Percentiles rank a stretch among this genome's conserved stretches.
Evolutionary conservation across 2,113 vertebrate species (phyloP).

Genomic region (Gallinago media): DNA sequence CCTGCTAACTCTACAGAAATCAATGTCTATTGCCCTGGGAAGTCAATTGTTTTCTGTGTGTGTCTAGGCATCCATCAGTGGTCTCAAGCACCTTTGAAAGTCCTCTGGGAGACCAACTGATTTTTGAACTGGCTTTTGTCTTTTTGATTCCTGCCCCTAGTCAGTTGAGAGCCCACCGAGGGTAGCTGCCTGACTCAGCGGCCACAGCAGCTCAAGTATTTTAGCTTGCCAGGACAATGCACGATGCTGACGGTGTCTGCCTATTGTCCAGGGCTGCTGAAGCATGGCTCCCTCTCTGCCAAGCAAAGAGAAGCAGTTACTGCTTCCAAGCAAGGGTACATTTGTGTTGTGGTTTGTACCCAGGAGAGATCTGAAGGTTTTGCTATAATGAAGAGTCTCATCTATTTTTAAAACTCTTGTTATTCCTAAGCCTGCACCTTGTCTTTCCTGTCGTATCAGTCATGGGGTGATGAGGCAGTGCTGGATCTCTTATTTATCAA

Average conservation of each 20-base stretch:
- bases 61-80: not conserved
- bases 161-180: not conserved
- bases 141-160: not conserved
- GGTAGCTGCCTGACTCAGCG: not conserved
- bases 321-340: not conserved
- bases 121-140: not conserved
- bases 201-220: accelerated
- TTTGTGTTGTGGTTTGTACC: not conserved
- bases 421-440: not conserved
- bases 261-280: not conserved
- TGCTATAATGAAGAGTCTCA: not conserved
- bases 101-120: not conserved
- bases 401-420: not conserved
- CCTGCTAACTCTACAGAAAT: not conserved
- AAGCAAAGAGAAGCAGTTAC: not conserved
- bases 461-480: not conserved
- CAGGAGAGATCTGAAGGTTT: accelerated
- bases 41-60: not conserved
- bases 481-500: not conserved
- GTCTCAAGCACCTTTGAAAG: not conserved
- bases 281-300: not conserved
- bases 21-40: not conserved
- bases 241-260: not conserved
- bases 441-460: not conserved
- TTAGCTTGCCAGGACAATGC: not conserved